phyloP scores from a whole-genome alignment of 2,888 invertebrate genomes.

The Ctenicera cuprea region DNA sequence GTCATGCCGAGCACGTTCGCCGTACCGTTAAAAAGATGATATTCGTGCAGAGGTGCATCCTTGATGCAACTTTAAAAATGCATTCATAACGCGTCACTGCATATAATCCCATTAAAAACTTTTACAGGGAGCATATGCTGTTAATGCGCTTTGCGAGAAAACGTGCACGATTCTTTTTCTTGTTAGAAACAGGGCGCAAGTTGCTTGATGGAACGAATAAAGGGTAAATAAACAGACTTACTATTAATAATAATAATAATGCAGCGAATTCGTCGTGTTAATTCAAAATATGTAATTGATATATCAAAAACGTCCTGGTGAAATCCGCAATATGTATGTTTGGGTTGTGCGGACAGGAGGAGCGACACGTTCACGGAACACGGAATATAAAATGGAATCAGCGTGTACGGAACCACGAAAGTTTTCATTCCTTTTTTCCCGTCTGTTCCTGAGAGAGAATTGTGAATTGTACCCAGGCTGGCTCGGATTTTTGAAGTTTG shows the following conservation, averaged over 20 bases:
- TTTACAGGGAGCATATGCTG: slow-evolving; percentile 24
- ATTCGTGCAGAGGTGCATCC: slow-evolving; percentile 42
- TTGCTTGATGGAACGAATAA: too few species aligned
- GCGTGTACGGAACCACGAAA: slow-evolving; percentile 20
- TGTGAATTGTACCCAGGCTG: slow-evolving; percentile 44
- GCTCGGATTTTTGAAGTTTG: slow-evolving; percentile 48
- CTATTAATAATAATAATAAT: too few species aligned
- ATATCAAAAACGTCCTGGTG: too few species aligned
- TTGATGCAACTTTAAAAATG: slow-evolving; percentile 43
- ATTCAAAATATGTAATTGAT: too few species aligned
- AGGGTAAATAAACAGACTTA: too few species aligned
- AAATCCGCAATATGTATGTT: neutral
- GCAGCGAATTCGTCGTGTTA: too few species aligned
- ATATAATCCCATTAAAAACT: slow-evolving; percentile 44
- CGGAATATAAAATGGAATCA: slow-evolving; percentile 39
- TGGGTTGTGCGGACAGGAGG: slow-evolving; percentile 15
- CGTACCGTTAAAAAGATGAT: slow-evolving; percentile 62
- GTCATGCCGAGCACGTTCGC: slow-evolving; percentile 61
- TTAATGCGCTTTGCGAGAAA: slow-evolving; percentile 28
- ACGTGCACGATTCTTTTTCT: slow-evolving; percentile 9
- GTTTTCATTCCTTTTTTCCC: slow-evolving; percentile 38
- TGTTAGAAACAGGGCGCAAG: neutral
- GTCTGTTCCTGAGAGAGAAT: slow-evolving; percentile 39
- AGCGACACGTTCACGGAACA: slow-evolving; percentile 18
- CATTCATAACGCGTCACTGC: slow-evolving; percentile 41